Conservation (phyloP, 2,113 vertebrate species). For the Sinocyclocheilus anshuiensis region DNA sequence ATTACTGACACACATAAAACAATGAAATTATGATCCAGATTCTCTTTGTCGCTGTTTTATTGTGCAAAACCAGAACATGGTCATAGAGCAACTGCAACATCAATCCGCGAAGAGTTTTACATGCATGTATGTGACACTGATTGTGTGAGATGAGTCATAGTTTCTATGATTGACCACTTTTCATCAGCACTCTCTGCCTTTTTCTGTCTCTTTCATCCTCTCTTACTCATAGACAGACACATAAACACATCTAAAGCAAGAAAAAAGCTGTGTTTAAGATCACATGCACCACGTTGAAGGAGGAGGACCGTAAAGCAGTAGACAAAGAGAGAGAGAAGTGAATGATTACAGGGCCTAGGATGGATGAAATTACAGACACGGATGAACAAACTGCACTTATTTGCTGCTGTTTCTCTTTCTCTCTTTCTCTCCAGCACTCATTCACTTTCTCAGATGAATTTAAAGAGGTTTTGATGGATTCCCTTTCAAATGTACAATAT, state of each 20-base stretch:
- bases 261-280: slow-evolving; percentile 11
- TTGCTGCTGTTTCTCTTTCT: slow-evolving; percentile 21
- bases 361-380: slow-evolving; percentile 38
- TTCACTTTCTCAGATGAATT: neutral
- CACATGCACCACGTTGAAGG: slow-evolving; percentile 21
- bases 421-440: neutral
- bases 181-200: slow-evolving; percentile 41
- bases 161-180: slow-evolving; percentile 45
- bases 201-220: neutral
- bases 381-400: slow-evolving; percentile 10
- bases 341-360: slow-evolving; percentile 5
- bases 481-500: neutral
- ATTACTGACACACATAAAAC: neutral
- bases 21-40: neutral
- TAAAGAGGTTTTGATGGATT: slow-evolving; percentile 17
- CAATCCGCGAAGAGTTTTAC: neutral
- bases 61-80: neutral
- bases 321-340: slow-evolving; percentile 16
- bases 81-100: neutral
- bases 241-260: slow-evolving; percentile 24
- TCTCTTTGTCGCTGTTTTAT: neutral
- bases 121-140: slow-evolving; percentile 12
- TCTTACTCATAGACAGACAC: slow-evolving; percentile 44
- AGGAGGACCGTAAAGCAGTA: neutral
- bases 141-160: slow-evolving; percentile 43